Evolutionary conservation across 2,888 invertebrate species (phyloP), one percentile per base, ranked within the genome.

Genomic region (Lycophotia porphyrea): DNA sequence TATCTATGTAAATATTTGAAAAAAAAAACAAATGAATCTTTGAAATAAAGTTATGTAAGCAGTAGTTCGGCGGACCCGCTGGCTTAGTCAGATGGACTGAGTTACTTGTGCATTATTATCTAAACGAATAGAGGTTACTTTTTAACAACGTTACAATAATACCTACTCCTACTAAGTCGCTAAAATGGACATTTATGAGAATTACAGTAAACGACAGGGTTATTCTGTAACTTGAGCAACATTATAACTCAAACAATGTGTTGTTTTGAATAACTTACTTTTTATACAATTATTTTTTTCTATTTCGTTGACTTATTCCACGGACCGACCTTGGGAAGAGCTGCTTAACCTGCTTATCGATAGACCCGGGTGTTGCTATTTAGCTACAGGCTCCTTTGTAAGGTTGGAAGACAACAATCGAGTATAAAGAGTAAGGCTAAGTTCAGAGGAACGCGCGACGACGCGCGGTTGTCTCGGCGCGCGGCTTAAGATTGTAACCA

Each of bases 251-350:
- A 71, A 31, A 13, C 11, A 24, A 9, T 39, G 2, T 31, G 31
- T 71, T 70, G 24, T 72, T 73, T 44, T 71, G 34, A 31, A 39
- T 36, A 70, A 34, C 8, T 13, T 52, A 47, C 2, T 21, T 24
- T 15, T 47, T 8, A 44, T 18, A 44, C 44, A 44, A 44, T n/a
- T 44, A 5, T 21, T 47, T 47, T 47, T 8, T 47, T 21, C 47
- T 21, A 8, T 21, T 1, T 8, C 8, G 21, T 47, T 47, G 47
- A 24, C 0, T 21, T 47, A 47, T 42, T 27, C 55, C 55, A 27
- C 15, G 7, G 15, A 27, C 27, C 15, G 27, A 55, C 18, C 55
- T 55, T 55, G 15, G 5, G 0, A 55, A 55, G 5, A 55, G 27
- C 15, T 0, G 55, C 5, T 27, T 52, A 13, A 55, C 27, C 27